These are phyloP conservation scores for Ophion ellenae DNA, from an alignment of 2,888 invertebrate genomes.

Conservation along the genomic window DNA sequence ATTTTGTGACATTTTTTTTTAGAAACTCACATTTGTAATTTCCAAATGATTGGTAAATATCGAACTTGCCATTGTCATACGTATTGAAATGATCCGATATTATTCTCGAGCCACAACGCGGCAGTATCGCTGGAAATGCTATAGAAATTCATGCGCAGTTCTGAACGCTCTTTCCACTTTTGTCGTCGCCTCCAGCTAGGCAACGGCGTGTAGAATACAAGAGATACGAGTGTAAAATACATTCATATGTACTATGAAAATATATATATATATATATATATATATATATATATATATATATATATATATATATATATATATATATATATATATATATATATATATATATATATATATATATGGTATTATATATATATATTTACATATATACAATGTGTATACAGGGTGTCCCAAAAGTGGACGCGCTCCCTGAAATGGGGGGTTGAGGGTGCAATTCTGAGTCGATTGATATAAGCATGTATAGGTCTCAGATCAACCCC, in stretches of 20 bases:
- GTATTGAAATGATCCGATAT: conserved; percentile 46
- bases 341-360: conserved; percentile 19
- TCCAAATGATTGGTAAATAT: conserved; percentile 14
- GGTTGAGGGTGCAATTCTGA: too few relatives aligned
- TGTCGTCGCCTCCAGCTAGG: conserved; percentile 40
- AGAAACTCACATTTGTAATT: neutral
- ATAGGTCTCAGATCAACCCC: too few relatives aligned
- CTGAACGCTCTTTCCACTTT: conserved; percentile 46
- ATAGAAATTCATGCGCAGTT: conserved; percentile 61
- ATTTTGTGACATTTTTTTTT: neutral
- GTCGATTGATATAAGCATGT: too few relatives aligned
- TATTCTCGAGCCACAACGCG: conserved; percentile 37
- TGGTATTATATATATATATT: too few relatives aligned
- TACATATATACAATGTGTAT: neutral
- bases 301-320: conserved; percentile 19
- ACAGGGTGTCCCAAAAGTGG: too few relatives aligned
- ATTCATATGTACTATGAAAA: neutral
- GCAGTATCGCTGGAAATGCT: conserved; percentile 36
- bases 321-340: neutral
- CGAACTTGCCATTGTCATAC: conserved; percentile 17
- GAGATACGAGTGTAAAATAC: conserved; percentile 55
- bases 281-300: too few relatives aligned
- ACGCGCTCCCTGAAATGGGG: too few relatives aligned
- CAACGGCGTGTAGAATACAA: conserved; percentile 45
- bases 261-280: conserved; percentile 23